Evolutionary conservation across 2,888 invertebrate species (phyloP).

Genomic region (Phania funesta): DNA sequence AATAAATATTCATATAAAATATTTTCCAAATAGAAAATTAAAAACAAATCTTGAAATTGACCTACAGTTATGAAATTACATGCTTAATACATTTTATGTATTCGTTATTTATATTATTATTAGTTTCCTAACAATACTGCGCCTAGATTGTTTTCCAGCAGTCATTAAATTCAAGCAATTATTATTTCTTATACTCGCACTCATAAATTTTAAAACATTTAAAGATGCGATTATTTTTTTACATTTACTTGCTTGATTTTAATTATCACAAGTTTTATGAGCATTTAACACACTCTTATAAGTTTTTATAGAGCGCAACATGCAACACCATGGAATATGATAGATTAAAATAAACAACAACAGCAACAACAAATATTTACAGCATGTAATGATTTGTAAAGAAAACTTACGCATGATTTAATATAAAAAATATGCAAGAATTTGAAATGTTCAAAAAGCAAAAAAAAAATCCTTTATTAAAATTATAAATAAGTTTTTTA

Average conservation of each 20-base stretch:
- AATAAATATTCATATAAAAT: no score
- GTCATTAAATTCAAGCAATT: slow-evolving; percentile 38
- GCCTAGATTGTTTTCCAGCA: background rate
- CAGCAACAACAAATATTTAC: slow-evolving; percentile 14
- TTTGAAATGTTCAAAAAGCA: slow-evolving; percentile 6
- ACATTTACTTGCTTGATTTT: slow-evolving; percentile 24
- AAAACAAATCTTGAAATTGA: no score
- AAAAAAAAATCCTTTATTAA: slow-evolving; percentile 13
- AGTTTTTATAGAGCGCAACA: slow-evolving; percentile 65
- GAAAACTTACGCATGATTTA: slow-evolving; percentile 57
- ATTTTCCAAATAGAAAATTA: no score
- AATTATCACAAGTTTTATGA: slow-evolving; percentile 68
- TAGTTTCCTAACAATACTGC: no score
- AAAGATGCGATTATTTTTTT: slow-evolving; percentile 31
- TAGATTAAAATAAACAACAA: slow-evolving; percentile 47
- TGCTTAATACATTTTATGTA: no score
- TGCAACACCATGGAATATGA: slow-evolving; percentile 60
- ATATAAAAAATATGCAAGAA: slow-evolving; percentile 28
- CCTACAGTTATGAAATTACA: no score
- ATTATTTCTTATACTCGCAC: slow-evolving; percentile 18
- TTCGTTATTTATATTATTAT: no score
- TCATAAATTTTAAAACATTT: slow-evolving; percentile 39
- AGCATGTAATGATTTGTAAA: slow-evolving; percentile 64
- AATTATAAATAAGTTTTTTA: slow-evolving; percentile 24
- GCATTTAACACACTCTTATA: slow-evolving; percentile 68